A percentile compares a stretch with the other conserved stretches of the same genome.
Conservation (phyloP, 2,888 invertebrate species). For the Rutpela maculata region DNA sequence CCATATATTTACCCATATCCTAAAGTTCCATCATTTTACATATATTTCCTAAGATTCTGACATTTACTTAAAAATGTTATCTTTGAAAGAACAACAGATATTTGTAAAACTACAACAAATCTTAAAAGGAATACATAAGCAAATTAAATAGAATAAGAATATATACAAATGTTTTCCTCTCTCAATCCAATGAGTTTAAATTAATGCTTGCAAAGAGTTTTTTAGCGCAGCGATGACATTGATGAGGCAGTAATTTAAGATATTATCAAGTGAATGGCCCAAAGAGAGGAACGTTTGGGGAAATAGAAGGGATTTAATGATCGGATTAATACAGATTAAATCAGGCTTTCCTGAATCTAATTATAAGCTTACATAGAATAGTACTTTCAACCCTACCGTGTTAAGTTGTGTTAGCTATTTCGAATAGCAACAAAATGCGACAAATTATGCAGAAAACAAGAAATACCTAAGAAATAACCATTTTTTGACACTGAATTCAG, state of each 20-base stretch:
- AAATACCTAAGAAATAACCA: no score
- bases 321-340: constrained; percentile 65
- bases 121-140: neutral
- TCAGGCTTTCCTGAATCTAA: constrained; percentile 63
- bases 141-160: neutral
- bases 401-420: constrained; percentile 1
- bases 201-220: neutral
- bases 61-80: neutral
- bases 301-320: constrained; percentile 59
- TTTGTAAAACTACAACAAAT: neutral
- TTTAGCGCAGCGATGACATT: constrained; percentile 11
- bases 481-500: no score
- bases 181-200: neutral
- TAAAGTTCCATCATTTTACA: neutral
- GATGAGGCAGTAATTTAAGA: constrained; percentile 30
- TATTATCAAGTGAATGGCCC: constrained; percentile 34
- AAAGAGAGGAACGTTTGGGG: constrained; percentile 21
- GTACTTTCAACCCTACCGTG: constrained; percentile 49
- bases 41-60: neutral
- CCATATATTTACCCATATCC: neutral
- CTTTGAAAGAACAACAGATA: neutral
- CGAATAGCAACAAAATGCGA: neutral
- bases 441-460: no score
- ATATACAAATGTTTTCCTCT: neutral
- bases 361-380: constrained; percentile 60